Base-by-base conservation (phyloP, 2,888 invertebrate species). In the Drosophila sordidula region DNA sequence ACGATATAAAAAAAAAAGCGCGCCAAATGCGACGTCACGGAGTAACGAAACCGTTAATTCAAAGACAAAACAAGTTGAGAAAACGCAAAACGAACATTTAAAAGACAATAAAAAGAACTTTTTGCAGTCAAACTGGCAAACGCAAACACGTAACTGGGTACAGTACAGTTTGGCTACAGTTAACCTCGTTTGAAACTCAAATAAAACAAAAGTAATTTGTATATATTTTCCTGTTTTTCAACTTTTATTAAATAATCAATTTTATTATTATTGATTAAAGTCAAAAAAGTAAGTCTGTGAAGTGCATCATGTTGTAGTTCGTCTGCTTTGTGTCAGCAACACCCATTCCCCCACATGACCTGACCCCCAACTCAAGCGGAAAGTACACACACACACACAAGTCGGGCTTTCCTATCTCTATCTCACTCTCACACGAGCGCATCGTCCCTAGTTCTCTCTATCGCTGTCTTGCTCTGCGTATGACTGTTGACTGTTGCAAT, bases 401-500 rank as follows among this genome's bases (percentile, higher is more conserved):
- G 56, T 55, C 54, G 42, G 26, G 22, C 70, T 52, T 50, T 45
- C 50, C 49, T 59, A 44, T 54, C 34, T 72, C 41, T 51, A 32
- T 42, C 41, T 11, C 61, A 45, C 58, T 14, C 26, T 8, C 38
- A 44, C 25, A 3, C 8, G 4, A n/a, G 4, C n/a, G 18, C 42
- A 14, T 4, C 12, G 41, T 11, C 32, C 22, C 11, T 25, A 14
- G 5, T 6, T 14, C 5, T 22, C 16, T 39, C 32, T 26, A 14
- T n/a, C 52, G 29, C 49, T 51, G 54, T 38, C 64, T 57, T 46
- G 51, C 51, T 14, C 36, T 47, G 44, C 26, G 42, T 59, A 49
- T 72, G 77, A 73, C 62, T 75, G 62, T 72, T 75, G 67, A 67
- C 73, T 72, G 64, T 56, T 77, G 77, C 77, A 77, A 77, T 81